Base-by-base conservation (phyloP, 2,113 vertebrate species). In the Pterocles burchelli region DNA sequence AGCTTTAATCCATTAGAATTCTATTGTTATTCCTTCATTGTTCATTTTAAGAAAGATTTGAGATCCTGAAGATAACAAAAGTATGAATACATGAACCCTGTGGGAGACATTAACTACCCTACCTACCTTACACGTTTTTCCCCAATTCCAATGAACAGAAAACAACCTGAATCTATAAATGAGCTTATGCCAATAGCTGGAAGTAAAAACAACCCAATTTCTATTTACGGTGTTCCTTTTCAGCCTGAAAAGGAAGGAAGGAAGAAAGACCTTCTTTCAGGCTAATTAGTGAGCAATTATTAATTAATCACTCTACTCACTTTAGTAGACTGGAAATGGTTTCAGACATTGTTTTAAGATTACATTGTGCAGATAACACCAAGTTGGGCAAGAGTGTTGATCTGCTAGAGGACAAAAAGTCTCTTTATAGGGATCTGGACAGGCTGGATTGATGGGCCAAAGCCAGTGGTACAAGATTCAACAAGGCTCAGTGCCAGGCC, bases 331-430 rank as follows among this genome's bases (percentile, higher is more conserved):
- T 81, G 16, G 24, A 84, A 78, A 58, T 19, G 3, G 8, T 31
- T 87, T 63, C 49, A 24, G n/a, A 36, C 4, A 6, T 19, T 77
- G 29, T 88, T 79, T 79, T 89, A 70, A 61, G 41, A 66, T 17
- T 2, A 13, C 5, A 9, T 63, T 84, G 9, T 66, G 57, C 31
- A 55, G 17, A 45, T 18, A 6, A 59, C 34, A 28, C 24, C 15
- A 61, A 66, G 31, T 5, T 0, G 0, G 34, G 24, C 6, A 2
- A 9, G 7, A 19, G 2, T 13, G 9, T 26, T 74, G 55, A 57
- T 36, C 43, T 3, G 2, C 36, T 58, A 8, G 16, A 58, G 21
- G 17, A 13, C 13, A 29, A 43, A 21, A 67, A 55, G 68, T 2
- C 15, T 77, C 28, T 78, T 4, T 13, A 33, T 41, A 57, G 55